Evolutionary conservation across 2,113 vertebrate species (phyloP).

Genomic region (Apodemus sylvaticus): DNA sequence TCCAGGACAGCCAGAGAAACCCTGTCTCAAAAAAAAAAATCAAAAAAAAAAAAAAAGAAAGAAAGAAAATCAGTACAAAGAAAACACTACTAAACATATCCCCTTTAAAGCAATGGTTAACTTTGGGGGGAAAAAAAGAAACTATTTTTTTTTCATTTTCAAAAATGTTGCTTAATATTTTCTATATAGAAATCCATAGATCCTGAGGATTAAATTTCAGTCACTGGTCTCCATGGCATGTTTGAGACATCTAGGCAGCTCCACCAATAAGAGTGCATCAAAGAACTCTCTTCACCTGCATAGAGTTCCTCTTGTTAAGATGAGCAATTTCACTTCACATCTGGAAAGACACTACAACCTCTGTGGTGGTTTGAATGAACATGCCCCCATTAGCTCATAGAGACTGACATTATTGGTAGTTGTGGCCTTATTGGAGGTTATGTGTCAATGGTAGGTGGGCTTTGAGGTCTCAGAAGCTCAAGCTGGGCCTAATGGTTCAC

Average conservation of each 20-base stretch:
- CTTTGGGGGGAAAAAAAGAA: not conserved
- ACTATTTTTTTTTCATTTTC: conserved; percentile 2
- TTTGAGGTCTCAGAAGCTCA: not conserved
- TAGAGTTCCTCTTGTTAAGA: not conserved
- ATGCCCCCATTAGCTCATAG: not conserved
- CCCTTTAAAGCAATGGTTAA: not conserved
- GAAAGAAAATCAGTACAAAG: conserved; percentile 2
- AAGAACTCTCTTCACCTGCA: not conserved
- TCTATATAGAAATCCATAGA: not conserved
- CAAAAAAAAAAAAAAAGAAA: too few relatives aligned
- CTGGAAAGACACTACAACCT: not conserved
- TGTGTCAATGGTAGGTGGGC: not conserved
- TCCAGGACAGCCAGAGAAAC: too few relatives aligned
- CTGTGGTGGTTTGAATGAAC: not conserved
- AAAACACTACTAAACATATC: not conserved
- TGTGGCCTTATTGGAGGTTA: not conserved
- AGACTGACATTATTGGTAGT: not conserved
- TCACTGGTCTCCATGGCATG: not conserved
- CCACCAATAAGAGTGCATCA: not conserved
- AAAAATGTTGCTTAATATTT: not conserved
- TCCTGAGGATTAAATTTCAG: too few relatives aligned
- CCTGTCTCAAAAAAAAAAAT: too few relatives aligned
- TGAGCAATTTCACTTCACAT: not conserved
- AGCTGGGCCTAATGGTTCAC: not conserved
- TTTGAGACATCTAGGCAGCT: not conserved